Base-by-base conservation (phyloP, 2,888 invertebrate species). In the Colletes collaris region DNA sequence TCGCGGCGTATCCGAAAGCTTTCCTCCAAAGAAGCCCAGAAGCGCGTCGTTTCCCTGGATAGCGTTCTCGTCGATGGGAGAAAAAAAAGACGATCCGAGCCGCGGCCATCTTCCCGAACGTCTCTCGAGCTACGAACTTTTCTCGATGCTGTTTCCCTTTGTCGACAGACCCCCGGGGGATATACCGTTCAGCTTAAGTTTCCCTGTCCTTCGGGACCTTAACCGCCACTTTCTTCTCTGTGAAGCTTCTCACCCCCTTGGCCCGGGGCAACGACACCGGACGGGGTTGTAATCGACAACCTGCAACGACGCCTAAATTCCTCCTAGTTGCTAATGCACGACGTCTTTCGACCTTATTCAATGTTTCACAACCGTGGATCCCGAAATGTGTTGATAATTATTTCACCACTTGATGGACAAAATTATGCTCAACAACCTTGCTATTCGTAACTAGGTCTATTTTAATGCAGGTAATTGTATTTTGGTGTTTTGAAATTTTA, bases 131-230 rank as follows among this genome's bases (percentile, higher is more conserved):
- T 13, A 56, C 66, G 27, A 83, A 83, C 64, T 82, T 83, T 73
- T 73, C 35, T 66, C 73, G 52, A 70, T 73, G 73, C 65, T 58
- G 63, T 79, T 79, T 71, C 68, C 82, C 55, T 76, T 64, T 67
- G 56, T 74, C 69, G 46, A 55, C 37, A 10, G 35, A 27, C 27
- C 46, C 69, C 59, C 60, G 19, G 60, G 73, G 73, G 56, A 78
- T 68, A 78, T 77, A 68, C 58, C 67, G 75, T 76, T 84, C 81
- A 73, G 65, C 64, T 71, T 27, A 65, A 73, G 75, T 78, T 81
- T 62, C 49, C 75, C 19, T 27, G 59, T 62, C 69, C 73, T 16
- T 13, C 10, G 69, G 27, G 70, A 59, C 27, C 19, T 69, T 70
- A 64, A 75, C 63, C 59, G 46, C 52, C 64, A 59, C 64, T 64